These are phyloP conservation scores for Plebejus anna DNA, from an alignment of 2,888 invertebrate genomes.

Conservation along the genomic window DNA sequence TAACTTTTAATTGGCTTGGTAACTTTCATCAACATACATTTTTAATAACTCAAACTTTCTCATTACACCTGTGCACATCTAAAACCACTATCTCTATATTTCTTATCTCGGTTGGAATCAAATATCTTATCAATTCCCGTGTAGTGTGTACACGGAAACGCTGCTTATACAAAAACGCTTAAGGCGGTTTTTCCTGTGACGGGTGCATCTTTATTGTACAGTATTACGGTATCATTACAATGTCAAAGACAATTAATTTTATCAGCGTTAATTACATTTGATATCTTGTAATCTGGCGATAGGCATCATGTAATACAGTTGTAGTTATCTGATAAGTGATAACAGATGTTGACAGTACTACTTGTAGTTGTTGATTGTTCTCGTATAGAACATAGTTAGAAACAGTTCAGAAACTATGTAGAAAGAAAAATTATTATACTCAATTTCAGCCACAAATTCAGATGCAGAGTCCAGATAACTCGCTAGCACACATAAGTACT, in stretches of 20 bases:
- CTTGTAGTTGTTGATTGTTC: not conserved
- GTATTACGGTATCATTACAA: conserved; percentile 35
- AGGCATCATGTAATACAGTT: conserved; percentile 42
- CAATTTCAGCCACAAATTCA: too few relatives aligned
- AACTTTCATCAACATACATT: not conserved
- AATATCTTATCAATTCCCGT: conserved; percentile 19
- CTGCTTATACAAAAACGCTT: not conserved
- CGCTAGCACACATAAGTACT: too few relatives aligned
- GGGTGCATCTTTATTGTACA: conserved; percentile 3
- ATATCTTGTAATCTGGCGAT: conserved; percentile 53
- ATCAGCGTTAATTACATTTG: conserved; percentile 50
- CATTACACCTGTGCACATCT: conserved; percentile 18
- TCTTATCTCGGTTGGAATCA: conserved; percentile 16
- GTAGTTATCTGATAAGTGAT: conserved; percentile 38
- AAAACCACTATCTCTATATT: conserved; percentile 7
- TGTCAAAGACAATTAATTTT: conserved; percentile 40
- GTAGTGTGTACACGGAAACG: not conserved
- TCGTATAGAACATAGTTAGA: not conserved
- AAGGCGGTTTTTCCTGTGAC: not conserved
- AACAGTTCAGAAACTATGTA: not conserved
- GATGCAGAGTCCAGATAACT: too few relatives aligned
- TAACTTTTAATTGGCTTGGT: not conserved
- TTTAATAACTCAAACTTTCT: not conserved
- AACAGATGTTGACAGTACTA: conserved; percentile 29
- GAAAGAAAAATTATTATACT: too few relatives aligned